Percentiles rank a stretch among this genome's conserved stretches.
These are phyloP conservation scores for Orientallactaga sibirica DNA, from an alignment of 2,797 vertebrate genomes.

Conservation along the genomic window DNA sequence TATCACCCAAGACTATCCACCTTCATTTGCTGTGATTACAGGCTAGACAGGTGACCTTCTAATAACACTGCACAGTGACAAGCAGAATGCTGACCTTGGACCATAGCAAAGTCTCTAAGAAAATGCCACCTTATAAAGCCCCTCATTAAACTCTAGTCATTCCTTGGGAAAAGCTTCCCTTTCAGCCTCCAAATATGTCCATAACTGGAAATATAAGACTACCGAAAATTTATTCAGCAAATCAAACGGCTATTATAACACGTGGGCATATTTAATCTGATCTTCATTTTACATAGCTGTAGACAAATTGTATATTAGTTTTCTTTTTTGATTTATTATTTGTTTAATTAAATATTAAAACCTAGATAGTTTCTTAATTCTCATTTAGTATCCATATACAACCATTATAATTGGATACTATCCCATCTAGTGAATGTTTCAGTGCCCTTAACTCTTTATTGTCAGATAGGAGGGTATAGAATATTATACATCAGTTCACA, in stretches of 20 bases:
- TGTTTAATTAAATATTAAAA: constrained; percentile 39
- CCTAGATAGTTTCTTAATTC: constrained; percentile 16
- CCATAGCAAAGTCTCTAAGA: constrained; percentile 4
- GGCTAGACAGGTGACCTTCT: constrained; percentile 45
- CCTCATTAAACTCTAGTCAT: not conserved
- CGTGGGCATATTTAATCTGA: not conserved
- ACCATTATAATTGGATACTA: constrained; percentile 23
- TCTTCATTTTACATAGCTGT: constrained; percentile 15
- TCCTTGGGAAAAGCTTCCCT: not conserved
- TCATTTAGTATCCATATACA: constrained; percentile 23
- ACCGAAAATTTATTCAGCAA: constrained; percentile 54
- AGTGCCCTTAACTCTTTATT: not conserved
- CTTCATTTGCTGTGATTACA: constrained; percentile 34
- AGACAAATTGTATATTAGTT: constrained; percentile 26
- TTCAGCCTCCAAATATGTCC: constrained; percentile 3
- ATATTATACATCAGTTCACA: not conserved
- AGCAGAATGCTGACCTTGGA: not conserved
- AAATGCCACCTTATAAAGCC: not conserved
- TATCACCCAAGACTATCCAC: constrained; percentile 36
- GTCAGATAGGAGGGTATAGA: not conserved
- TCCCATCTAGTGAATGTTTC: not conserved
- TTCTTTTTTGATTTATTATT: constrained; percentile 14
- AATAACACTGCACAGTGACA: constrained; percentile 17
- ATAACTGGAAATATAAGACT: constrained; percentile 20
- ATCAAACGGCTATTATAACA: not conserved